phyloP scores from a whole-genome alignment of 2,888 invertebrate genomes.

The Margaritifera margaritifera region DNA sequence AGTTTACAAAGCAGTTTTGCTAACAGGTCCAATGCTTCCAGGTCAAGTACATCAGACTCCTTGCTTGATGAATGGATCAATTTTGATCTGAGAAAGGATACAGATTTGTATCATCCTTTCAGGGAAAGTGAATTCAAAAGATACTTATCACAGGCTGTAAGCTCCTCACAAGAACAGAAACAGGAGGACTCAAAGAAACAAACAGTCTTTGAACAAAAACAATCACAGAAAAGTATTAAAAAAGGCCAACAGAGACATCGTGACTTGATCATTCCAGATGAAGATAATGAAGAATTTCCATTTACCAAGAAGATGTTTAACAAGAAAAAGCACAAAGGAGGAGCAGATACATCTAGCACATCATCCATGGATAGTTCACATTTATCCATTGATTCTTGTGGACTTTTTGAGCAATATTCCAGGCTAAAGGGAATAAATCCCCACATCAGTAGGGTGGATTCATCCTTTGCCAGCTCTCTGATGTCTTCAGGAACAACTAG shows the following conservation, averaged over 20 bases:
- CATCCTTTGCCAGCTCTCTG: no score
- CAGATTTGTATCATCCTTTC: no score
- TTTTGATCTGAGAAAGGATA: no score
- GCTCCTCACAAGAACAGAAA: no score
- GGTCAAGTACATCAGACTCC: constrained; percentile 16
- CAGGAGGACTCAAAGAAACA: no score
- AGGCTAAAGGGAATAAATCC: constrained; percentile 9
- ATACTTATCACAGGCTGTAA: no score
- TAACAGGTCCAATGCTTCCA: no score
- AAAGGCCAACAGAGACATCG: constrained; percentile 19
- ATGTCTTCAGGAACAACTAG: no score
- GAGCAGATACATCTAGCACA: constrained; percentile 13
- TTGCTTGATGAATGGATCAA: constrained; percentile 9
- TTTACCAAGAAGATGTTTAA: constrained; percentile 53
- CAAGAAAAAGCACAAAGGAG: constrained; percentile 33
- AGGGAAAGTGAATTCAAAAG: no score
- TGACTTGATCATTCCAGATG: constrained; percentile 58
- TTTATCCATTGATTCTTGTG: constrained; percentile 28
- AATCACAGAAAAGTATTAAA: not conserved
- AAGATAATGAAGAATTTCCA: constrained; percentile 54
- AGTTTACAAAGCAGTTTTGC: no score
- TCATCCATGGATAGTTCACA: constrained; percentile 22
- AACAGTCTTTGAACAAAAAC: not conserved
- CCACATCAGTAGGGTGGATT: no score
- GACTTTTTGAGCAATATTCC: constrained; percentile 26